Base-by-base conservation (phyloP, 2,113 vertebrate genomes). In the Zootoca vivipara region DNA sequence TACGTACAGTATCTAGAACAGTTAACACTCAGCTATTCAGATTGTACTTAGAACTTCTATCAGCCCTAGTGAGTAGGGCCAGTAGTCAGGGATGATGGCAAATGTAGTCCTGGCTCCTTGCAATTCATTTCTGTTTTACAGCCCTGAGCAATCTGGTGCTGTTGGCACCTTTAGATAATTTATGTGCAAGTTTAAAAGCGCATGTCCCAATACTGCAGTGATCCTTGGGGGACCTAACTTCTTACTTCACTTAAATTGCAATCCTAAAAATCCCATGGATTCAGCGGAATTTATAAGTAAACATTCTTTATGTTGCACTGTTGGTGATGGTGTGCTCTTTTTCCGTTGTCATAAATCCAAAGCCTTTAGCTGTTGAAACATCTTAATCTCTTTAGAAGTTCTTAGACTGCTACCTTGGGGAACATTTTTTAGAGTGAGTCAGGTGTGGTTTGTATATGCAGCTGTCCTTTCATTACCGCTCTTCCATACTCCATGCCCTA, bases 341-440 rank as follows among this genome's bases (percentile, higher is more conserved):
- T 40, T 82, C 35, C n/a, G 10, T 65, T 46, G 26, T 69, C 28
- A 70, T 70, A 70, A 83, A 42, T 20, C 10, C 28, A 40, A 69
- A 69, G 6, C 7, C 28, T 46, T 40, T 83, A 69, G 38, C 18
- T 69, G 26, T 69, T 38, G 24, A 28, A 70, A 67, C 58, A 6
- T 65, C 58, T 9, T 5, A 15, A 24, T 64, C 33, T 38, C 33
- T 38, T 52, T 90, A 20, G 91, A 93, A 86, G 75, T 91, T 93
- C 85, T 92, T 91, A 94, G 94, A 95, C 93, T 95, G 84, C 90
- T 93, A 92, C 92, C 93, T 94, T 90, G 93, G 91, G 93, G 91
- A 94, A 92, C 78, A 90, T 92, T 94, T 74, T 81, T 6, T 79
- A 70, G 93, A 94, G 91, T 86, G 91, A 94, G 92, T 92, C 86